phyloP scores from a whole-genome alignment of 2,113 vertebrate species.

The Mormyrus lacerda region DNA sequence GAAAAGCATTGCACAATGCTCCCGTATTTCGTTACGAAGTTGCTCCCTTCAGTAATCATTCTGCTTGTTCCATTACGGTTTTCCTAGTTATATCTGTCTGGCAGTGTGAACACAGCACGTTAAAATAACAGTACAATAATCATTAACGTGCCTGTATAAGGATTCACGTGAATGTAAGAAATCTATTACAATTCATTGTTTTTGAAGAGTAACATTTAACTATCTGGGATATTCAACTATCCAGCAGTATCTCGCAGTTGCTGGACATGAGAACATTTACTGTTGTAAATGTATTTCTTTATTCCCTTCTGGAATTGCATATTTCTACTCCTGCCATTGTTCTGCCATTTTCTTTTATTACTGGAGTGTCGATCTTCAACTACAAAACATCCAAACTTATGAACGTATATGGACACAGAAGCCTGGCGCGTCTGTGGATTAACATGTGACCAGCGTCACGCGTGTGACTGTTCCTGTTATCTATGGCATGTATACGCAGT shows the following conservation, averaged over 20 bases:
- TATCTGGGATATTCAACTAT: background rate
- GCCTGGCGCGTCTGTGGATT: background rate
- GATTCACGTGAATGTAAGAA: background rate
- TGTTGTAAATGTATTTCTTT: background rate
- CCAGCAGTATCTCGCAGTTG: background rate
- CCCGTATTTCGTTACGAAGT: background rate
- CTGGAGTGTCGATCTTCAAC: background rate
- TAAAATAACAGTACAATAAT: background rate
- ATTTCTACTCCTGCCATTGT: background rate
- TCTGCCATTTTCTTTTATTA: background rate
- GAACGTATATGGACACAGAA: background rate
- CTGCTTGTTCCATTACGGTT: background rate
- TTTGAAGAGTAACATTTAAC: background rate
- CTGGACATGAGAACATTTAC: background rate
- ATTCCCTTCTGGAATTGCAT: background rate
- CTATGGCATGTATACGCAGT: background rate
- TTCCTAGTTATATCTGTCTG: background rate
- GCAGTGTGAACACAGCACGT: background rate
- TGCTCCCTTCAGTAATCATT: background rate
- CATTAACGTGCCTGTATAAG: background rate
- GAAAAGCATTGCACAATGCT: background rate
- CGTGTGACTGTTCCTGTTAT: background rate
- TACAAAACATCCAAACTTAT: background rate
- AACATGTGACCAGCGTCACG: background rate
- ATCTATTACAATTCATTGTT: background rate